phyloP scores from a whole-genome alignment of 2,888 invertebrate genomes.

The Globia sparganii region DNA sequence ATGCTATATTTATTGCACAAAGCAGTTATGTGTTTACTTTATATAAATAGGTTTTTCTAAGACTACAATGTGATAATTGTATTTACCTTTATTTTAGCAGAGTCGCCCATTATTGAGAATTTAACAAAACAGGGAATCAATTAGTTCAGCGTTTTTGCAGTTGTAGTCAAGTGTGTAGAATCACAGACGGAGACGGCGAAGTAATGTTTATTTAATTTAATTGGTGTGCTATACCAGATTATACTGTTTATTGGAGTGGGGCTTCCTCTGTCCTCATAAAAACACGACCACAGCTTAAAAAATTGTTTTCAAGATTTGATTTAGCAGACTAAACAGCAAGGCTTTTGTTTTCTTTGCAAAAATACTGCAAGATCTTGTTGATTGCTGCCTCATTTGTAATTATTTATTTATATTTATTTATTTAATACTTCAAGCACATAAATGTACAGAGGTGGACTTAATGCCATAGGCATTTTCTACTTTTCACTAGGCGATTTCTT shows the following conservation, averaged over 20 bases:
- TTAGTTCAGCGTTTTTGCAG: not conserved
- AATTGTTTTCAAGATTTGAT: not conserved
- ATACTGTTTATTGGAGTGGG: no score
- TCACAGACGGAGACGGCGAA: slow-evolving; percentile 15
- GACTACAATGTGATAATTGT: slow-evolving; percentile 7
- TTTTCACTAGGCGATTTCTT: no score
- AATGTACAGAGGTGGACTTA: no score
- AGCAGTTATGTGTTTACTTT: not conserved
- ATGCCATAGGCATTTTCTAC: no score
- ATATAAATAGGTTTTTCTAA: not conserved
- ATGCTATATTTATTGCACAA: slow-evolving; percentile 8
- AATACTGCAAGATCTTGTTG: not conserved
- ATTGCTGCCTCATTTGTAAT: not conserved
- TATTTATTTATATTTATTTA: no score
- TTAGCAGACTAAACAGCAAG: no score
- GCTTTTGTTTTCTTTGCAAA: not conserved
- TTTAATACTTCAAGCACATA: no score
- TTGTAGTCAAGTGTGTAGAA: slow-evolving; percentile 1
- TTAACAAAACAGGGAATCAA: not conserved
- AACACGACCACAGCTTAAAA: slow-evolving; percentile 45
- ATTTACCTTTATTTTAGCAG: slow-evolving; percentile 76
- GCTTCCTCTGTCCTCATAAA: no score
- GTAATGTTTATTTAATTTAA: slow-evolving; percentile 25
- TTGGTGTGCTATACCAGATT: no score
- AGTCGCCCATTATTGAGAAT: slow-evolving; percentile 70